Conservation (phyloP, 2,888 invertebrate species). For the Tipula confusa region DNA sequence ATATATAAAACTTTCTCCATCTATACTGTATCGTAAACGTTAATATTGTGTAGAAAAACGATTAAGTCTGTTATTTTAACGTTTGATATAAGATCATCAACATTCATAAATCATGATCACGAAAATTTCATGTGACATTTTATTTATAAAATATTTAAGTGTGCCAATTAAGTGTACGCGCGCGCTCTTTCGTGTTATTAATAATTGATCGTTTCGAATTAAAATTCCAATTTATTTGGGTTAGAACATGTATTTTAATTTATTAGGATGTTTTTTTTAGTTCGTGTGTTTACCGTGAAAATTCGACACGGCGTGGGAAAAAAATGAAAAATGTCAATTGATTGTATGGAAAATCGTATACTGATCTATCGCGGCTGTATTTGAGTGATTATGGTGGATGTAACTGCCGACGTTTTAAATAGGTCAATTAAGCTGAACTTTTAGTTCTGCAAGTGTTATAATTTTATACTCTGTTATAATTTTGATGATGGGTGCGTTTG, state of each 20-base stretch:
- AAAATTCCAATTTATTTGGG: neutral
- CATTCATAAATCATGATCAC: neutral
- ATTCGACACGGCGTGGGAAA: no score
- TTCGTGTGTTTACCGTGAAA: no score
- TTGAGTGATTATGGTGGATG: no score
- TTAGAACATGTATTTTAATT: neutral
- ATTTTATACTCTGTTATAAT: no score
- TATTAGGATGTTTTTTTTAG: no score
- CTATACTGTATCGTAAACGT: neutral
- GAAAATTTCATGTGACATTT: neutral
- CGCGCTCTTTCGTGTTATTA: neutral
- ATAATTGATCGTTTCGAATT: neutral
- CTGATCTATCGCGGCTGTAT: no score
- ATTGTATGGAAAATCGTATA: no score
- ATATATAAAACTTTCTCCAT: neutral
- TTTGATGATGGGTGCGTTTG: no score
- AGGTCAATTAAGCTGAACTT: no score
- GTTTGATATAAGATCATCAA: neutral
- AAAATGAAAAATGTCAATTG: no score
- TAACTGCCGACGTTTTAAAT: no score
- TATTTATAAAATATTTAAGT: neutral
- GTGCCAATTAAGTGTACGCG: neutral
- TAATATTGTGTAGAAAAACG: slow-evolving; percentile 4
- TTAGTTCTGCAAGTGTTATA: no score
- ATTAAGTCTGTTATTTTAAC: neutral